A percentile compares a stretch with the other conserved stretches of the same genome.
These are phyloP conservation scores for Onthophagus taurus DNA, from an alignment of 1,140 invertebrate species.

Conservation along the genomic window DNA sequence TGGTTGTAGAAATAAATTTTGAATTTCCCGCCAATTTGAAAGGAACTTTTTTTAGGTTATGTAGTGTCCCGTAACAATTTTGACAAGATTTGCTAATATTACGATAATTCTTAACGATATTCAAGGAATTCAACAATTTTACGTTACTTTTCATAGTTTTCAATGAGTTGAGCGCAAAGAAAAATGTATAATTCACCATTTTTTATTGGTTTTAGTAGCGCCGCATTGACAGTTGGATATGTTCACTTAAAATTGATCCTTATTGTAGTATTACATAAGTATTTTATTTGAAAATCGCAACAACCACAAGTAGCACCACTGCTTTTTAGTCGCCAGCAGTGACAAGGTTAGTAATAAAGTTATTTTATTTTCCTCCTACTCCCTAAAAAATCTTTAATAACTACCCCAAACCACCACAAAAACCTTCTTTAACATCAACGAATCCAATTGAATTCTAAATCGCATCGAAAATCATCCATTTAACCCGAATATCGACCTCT, in stretches of 20 bases:
- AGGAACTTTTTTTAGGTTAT: not conserved
- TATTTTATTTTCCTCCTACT: not conserved
- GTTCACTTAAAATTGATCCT: not conserved
- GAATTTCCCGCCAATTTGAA: not conserved
- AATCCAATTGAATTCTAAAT: no score
- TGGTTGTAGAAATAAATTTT: not conserved
- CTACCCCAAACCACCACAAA: no score
- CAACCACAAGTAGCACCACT: not conserved
- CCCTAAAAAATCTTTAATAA: no score
- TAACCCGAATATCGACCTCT: not conserved
- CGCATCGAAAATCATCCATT: no score
- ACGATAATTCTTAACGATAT: not conserved
- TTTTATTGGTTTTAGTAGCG: no score
- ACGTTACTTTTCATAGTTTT: no score
- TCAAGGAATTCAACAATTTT: not conserved
- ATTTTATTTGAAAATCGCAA: not conserved
- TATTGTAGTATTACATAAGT: not conserved
- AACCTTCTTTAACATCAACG: no score
- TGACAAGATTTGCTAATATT: not conserved
- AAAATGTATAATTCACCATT: conserved; percentile 8
- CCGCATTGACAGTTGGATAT: no score
- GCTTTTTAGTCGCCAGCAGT: conserved; percentile 7
- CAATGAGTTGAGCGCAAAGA: not conserved
- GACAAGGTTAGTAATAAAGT: conserved; percentile 2
- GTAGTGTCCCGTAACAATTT: not conserved